Percentiles rank a stretch among this genome's conserved stretches.
Conservation (phyloP, 1,140 invertebrate genomes). For the Heterodera schachtii region DNA sequence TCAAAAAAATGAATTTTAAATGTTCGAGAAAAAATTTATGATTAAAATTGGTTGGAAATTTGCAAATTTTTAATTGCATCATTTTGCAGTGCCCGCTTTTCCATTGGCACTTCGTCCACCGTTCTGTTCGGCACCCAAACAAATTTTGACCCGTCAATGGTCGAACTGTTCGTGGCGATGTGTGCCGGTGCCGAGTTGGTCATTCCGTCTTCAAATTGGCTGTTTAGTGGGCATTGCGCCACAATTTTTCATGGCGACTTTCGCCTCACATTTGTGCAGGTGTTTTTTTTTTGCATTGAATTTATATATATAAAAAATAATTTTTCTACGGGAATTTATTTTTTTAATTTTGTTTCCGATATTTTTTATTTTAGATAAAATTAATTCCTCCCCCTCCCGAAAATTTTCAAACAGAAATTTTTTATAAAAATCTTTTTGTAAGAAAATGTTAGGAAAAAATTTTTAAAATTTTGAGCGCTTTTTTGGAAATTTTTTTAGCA, state of each 20-base stretch:
- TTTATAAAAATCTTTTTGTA: too few relatives aligned
- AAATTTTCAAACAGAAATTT: too few relatives aligned
- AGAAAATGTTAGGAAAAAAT: too few relatives aligned
- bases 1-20: too few relatives aligned
- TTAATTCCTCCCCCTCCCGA: too few relatives aligned
- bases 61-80: background rate
- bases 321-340: too few relatives aligned
- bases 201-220: slow-evolving; percentile 11
- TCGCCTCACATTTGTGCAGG: slow-evolving; percentile 19
- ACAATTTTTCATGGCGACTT: slow-evolving; percentile 6
- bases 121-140: slow-evolving; percentile 28
- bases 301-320: too few relatives aligned
- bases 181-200: slow-evolving; percentile 14
- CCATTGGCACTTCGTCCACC: background rate
- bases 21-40: too few relatives aligned
- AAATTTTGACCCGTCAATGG: slow-evolving; percentile 36
- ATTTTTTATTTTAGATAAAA: too few relatives aligned
- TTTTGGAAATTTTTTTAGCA: too few relatives aligned
- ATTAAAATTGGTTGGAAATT: background rate
- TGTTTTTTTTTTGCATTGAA: background rate
- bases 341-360: too few relatives aligned
- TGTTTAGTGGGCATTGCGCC: background rate
- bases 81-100: slow-evolving; percentile 23
- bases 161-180: slow-evolving; percentile 30
- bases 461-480: too few relatives aligned